Evolutionary conservation across 2,888 invertebrate species (phyloP).

Genomic region (Drosophila putrida): DNA sequence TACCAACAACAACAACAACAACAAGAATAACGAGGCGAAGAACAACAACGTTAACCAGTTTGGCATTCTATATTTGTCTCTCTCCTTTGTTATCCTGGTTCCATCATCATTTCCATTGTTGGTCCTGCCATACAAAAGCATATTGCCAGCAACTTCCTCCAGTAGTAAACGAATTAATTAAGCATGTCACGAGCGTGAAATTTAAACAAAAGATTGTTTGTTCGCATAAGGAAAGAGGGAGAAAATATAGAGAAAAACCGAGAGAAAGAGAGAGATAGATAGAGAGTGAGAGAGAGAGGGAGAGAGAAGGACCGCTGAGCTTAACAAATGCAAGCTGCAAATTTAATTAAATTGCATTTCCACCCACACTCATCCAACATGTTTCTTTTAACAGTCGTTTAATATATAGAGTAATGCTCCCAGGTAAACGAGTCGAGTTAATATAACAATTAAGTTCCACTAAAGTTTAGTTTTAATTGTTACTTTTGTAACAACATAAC

Average conservation of each 20-base stretch:
- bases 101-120: slow-evolving; percentile 38
- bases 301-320: not conserved
- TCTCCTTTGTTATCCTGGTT: slow-evolving; percentile 6
- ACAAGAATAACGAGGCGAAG: not conserved
- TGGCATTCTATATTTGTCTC: slow-evolving; percentile 6
- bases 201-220: slow-evolving; percentile 69
- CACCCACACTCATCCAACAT: slow-evolving; percentile 23
- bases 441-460: slow-evolving; percentile 61
- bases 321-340: slow-evolving; percentile 68
- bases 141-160: slow-evolving; percentile 28
- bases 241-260: not conserved
- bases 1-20: slow-evolving; percentile 7
- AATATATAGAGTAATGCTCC: not conserved
- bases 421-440: slow-evolving; percentile 40
- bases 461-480: slow-evolving; percentile 56
- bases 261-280: not conserved
- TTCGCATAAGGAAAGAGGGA: slow-evolving; percentile 10
- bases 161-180: slow-evolving; percentile 74
- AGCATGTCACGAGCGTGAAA: slow-evolving; percentile 69
- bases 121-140: slow-evolving; percentile 22
- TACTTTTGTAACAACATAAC: slow-evolving; percentile 30
- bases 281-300: not conserved
- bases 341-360: slow-evolving; percentile 71
- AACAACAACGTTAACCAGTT: slow-evolving; percentile 20
- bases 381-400: slow-evolving; percentile 7